A percentile compares a stretch with the other conserved stretches of the same genome.
Evolutionary conservation across 2,888 invertebrate species (phyloP).

Genomic region (Furcula furcula): DNA sequence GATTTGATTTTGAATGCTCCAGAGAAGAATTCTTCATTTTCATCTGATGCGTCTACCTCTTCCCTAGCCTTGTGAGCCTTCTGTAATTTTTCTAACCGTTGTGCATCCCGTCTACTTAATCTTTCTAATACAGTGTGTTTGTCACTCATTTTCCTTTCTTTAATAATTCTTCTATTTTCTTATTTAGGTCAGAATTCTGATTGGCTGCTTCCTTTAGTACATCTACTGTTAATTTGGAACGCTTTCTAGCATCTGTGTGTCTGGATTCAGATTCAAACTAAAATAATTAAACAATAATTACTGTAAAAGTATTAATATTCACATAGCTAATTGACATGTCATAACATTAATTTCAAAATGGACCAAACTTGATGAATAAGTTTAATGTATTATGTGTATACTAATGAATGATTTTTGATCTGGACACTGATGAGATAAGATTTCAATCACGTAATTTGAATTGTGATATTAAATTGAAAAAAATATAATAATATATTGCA

Average conservation of each 20-base stretch:
- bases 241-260: slow-evolving; percentile 57
- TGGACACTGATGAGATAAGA: slow-evolving; percentile 11
- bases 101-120: slow-evolving; percentile 81
- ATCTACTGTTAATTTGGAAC: slow-evolving; percentile 46
- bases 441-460: too few relatives aligned
- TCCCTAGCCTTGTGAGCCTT: slow-evolving; percentile 84
- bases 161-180: slow-evolving; percentile 70
- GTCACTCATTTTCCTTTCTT: slow-evolving; percentile 73
- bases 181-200: slow-evolving; percentile 64
- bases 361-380: slow-evolving; percentile 54
- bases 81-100: slow-evolving; percentile 84
- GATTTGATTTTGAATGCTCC: slow-evolving; percentile 85
- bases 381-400: slow-evolving; percentile 3
- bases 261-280: slow-evolving; percentile 63
- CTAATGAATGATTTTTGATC: slow-evolving; percentile 11
- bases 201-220: slow-evolving; percentile 75
- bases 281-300: slow-evolving; percentile 16
- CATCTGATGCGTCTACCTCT: slow-evolving; percentile 82
- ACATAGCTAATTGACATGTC: not conserved
- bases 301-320: not conserved
- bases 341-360: slow-evolving; percentile 30
- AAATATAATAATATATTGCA: too few relatives aligned
- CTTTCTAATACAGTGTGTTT: slow-evolving; percentile 68
- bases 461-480: too few relatives aligned
- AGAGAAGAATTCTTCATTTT: slow-evolving; percentile 87